Evolutionary conservation across 2,888 invertebrate species (phyloP).

Genomic region (Pinctada fucata): DNA sequence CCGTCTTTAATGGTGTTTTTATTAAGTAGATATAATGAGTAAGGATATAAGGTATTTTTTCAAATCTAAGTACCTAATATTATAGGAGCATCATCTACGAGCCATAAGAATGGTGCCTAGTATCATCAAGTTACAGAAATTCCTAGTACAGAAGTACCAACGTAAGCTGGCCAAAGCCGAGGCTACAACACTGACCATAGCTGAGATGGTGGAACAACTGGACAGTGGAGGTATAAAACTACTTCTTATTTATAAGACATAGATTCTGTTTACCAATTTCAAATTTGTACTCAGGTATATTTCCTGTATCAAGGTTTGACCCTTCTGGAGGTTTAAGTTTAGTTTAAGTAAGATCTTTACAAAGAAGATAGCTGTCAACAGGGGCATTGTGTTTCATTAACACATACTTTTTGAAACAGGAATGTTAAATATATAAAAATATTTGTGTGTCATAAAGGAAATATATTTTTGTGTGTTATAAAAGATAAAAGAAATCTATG

Average conservation of each 20-base stretch:
- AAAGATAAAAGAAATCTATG: too few relatives aligned
- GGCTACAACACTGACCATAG: conserved; percentile 51
- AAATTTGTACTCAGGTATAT: too few relatives aligned
- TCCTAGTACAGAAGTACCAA: conserved; percentile 55
- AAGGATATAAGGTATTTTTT: too few relatives aligned
- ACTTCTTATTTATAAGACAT: neutral
- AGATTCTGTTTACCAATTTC: neutral
- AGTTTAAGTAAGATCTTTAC: too few relatives aligned
- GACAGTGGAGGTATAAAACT: conserved; percentile 6
- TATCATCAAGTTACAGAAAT: conserved; percentile 57
- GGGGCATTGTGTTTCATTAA: too few relatives aligned
- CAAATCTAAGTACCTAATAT: neutral
- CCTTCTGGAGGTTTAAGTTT: neutral
- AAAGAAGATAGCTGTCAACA: too few relatives aligned
- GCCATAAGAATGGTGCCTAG: conserved; percentile 60
- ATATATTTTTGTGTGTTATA: too few relatives aligned
- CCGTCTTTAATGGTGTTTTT: too few relatives aligned
- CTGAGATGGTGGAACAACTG: conserved; percentile 14
- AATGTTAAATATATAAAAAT: too few relatives aligned
- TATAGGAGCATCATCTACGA: conserved; percentile 57
- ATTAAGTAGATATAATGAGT: too few relatives aligned
- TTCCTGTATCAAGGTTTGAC: neutral
- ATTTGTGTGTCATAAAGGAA: too few relatives aligned
- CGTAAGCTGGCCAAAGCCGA: conserved; percentile 61
- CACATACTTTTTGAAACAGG: too few relatives aligned